Percentiles rank a stretch among this genome's conserved stretches.
Evolutionary conservation across 2,113 vertebrate genomes (phyloP).

Genomic region (Aphelocoma coerulescens): DNA sequence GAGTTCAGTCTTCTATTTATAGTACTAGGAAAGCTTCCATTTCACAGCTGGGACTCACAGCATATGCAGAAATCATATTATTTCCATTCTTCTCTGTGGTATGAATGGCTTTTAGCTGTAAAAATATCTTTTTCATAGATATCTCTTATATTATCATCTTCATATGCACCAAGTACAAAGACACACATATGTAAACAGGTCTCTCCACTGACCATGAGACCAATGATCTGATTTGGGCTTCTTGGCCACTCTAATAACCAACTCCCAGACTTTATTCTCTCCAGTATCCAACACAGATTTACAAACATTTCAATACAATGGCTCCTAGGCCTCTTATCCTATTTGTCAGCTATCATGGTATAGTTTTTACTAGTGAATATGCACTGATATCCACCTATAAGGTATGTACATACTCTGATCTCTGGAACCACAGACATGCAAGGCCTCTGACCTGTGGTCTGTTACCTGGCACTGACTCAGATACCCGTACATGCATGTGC

Average conservation of each 20-base stretch:
- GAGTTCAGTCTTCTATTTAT: neutral
- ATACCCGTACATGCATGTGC: no score
- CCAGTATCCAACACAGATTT: neutral
- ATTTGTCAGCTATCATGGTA: neutral
- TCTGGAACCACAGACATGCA: neutral
- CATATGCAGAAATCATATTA: neutral
- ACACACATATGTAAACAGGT: neutral
- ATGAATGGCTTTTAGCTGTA: neutral
- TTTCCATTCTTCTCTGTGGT: neutral
- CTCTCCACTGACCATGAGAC: neutral
- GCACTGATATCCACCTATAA: neutral
- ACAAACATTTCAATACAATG: neutral
- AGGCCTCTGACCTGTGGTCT: neutral
- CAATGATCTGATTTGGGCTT: neutral
- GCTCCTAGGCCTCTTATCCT: neutral
- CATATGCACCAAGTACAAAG: neutral
- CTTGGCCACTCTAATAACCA: neutral
- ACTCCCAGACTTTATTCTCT: neutral
- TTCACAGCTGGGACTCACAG: neutral
- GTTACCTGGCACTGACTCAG: neutral
- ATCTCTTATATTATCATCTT: neutral
- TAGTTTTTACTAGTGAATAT: neutral
- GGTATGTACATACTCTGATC: neutral
- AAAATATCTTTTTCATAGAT: neutral
- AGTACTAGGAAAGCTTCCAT: neutral